A percentile compares a stretch with the other conserved stretches of the same genome.
phyloP scores from a whole-genome alignment of 2,797 vertebrate species.

The Myotis myotis region DNA sequence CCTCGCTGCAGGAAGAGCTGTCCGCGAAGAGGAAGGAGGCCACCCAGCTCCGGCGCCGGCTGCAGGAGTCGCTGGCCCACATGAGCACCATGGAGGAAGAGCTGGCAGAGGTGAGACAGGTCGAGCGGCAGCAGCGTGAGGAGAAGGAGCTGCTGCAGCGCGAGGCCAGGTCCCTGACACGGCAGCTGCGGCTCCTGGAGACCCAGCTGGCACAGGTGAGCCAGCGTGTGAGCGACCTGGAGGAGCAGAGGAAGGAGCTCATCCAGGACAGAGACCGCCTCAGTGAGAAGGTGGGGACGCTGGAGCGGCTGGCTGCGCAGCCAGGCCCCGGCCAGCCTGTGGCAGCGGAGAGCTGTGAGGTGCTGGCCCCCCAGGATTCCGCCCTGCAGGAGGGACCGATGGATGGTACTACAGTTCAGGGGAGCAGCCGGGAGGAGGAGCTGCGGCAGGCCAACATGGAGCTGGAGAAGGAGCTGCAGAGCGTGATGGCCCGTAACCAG shows the following conservation, averaged over 20 bases:
- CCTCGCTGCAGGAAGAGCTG: slow-evolving; percentile 85
- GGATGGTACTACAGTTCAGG: slow-evolving; percentile 77
- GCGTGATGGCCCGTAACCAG: slow-evolving; percentile 82
- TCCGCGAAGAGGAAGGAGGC: slow-evolving; percentile 85
- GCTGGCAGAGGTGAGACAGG: slow-evolving; percentile 74
- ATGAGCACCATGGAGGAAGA: slow-evolving; percentile 81
- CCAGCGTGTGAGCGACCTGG: slow-evolving; percentile 86
- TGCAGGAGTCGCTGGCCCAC: slow-evolving; percentile 84
- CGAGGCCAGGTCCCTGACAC: slow-evolving; percentile 81
- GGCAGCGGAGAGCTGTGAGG: slow-evolving; percentile 71
- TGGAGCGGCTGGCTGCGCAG: slow-evolving; percentile 81
- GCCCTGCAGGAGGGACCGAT: slow-evolving; percentile 82
- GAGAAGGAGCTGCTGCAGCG: slow-evolving; percentile 82
- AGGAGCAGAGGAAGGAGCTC: slow-evolving; percentile 87
- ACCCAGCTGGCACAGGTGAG: slow-evolving; percentile 84
- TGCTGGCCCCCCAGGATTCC: slow-evolving; percentile 79
- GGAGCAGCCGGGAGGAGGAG: slow-evolving; percentile 83
- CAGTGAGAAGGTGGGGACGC: slow-evolving; percentile 77
- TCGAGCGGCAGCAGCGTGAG: slow-evolving; percentile 80
- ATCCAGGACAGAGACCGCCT: slow-evolving; percentile 85
- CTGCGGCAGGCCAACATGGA: slow-evolving; percentile 86
- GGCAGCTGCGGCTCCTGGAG: slow-evolving; percentile 86
- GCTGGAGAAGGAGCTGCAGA: slow-evolving; percentile 87
- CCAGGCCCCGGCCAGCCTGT: background rate
- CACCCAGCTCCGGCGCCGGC: slow-evolving; percentile 86